These are phyloP conservation scores for Lomographa bimaculata DNA, from an alignment of 2,888 invertebrate genomes.

Conservation along the genomic window DNA sequence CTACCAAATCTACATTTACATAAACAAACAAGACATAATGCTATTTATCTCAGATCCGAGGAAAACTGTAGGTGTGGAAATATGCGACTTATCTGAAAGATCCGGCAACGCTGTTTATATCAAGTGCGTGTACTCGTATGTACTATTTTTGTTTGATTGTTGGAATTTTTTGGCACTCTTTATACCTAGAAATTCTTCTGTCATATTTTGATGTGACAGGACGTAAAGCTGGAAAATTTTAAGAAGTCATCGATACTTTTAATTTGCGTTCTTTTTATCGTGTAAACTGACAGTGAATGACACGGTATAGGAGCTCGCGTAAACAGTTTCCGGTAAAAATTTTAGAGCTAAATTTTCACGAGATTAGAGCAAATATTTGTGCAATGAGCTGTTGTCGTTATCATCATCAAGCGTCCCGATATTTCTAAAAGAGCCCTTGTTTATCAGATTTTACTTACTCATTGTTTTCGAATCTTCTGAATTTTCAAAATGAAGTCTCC, in stretches of 20 bases:
- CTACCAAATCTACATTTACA: too few relatives aligned
- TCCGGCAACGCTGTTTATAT: constrained; percentile 5
- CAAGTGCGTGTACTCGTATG: neutral
- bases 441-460: too few relatives aligned
- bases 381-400: too few relatives aligned
- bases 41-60: constrained; percentile 5
- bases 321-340: constrained; percentile 3
- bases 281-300: constrained; percentile 2
- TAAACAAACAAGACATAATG: constrained; percentile 4
- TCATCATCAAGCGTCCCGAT: too few relatives aligned
- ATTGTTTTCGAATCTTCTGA: too few relatives aligned
- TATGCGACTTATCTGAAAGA: constrained; percentile 13
- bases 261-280: neutral
- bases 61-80: constrained; percentile 10
- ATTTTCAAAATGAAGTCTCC: too few relatives aligned
- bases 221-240: constrained; percentile 8
- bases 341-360: neutral
- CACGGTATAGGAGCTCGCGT: constrained; percentile 2
- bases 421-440: too few relatives aligned
- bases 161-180: constrained; percentile 5
- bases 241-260: neutral
- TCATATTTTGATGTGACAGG: constrained; percentile 6
- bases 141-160: constrained; percentile 16
- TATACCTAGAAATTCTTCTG: constrained; percentile 6
- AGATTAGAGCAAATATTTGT: too few relatives aligned